Conservation (phyloP, 1,140 invertebrate species). For the Panagrolaimus sp. region DNA sequence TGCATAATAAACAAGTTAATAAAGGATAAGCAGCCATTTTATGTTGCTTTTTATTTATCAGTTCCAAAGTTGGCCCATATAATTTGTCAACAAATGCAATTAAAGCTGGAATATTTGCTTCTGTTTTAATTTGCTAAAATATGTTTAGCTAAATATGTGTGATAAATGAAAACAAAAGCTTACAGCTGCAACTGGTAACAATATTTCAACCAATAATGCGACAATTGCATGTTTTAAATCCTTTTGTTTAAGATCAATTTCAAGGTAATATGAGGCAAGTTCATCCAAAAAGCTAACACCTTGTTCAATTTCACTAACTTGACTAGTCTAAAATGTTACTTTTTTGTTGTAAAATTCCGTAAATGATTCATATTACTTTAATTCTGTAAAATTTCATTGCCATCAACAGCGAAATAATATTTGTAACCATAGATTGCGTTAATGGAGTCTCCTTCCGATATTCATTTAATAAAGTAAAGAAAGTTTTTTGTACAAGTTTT, state of each 20-base stretch:
- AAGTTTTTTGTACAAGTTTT: constrained; percentile 68
- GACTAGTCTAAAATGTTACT: constrained; percentile 75
- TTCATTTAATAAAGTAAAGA: constrained; percentile 87
- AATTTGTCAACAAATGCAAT: constrained; percentile 98
- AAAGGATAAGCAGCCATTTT: constrained; percentile 88
- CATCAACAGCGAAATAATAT: constrained; percentile 93
- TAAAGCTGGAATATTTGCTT: constrained; percentile 95
- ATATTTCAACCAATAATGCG: constrained; percentile 93
- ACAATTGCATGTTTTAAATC: constrained; percentile 96
- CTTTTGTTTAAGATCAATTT: constrained; percentile 83
- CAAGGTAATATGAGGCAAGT: constrained; percentile 93
- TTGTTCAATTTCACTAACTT: constrained; percentile 97
- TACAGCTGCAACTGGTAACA: constrained; percentile 86
- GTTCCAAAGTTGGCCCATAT: constrained; percentile 88
- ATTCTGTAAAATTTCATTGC: constrained; percentile 98
- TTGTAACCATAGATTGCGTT: constrained; percentile 78
- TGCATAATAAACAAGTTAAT: constrained; percentile 92
- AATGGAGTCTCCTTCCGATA: constrained; percentile 75
- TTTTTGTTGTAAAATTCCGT: constrained; percentile 11
- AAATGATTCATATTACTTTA: constrained; percentile 65
- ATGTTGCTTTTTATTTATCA: constrained; percentile 96
- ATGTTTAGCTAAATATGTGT: too few species aligned
- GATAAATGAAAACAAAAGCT: too few species aligned
- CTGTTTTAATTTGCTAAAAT: constrained; percentile 80
- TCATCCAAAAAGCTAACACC: constrained; percentile 98